Conservation (phyloP, 2,113 vertebrate species). For the Prietella phreatophila region DNA sequence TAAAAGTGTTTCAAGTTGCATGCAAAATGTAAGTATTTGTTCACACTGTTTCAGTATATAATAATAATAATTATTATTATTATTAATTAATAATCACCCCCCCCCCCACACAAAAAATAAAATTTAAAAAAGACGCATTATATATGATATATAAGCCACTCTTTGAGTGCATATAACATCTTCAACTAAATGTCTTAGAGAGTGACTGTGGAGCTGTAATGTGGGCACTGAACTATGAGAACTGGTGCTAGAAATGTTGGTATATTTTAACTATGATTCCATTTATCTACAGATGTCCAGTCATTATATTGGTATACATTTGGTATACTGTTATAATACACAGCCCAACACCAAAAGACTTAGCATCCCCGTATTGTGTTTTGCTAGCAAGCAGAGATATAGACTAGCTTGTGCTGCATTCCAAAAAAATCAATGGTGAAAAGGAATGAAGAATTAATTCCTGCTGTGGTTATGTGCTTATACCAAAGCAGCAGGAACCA, state of each 20-base stretch:
- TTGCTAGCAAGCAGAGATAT: background rate
- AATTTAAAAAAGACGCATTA: background rate
- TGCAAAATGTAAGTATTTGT: background rate
- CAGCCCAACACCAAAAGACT: background rate
- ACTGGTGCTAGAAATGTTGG: background rate
- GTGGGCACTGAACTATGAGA: background rate
- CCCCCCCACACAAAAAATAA: too few relatives aligned
- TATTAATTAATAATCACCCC: too few relatives aligned
- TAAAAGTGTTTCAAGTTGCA: background rate
- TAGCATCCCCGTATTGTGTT: background rate
- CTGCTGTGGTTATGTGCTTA: background rate
- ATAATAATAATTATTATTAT: background rate
- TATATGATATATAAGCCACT: background rate
- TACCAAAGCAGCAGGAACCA: background rate
- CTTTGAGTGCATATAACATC: background rate
- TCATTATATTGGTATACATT: background rate
- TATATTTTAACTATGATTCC: background rate
- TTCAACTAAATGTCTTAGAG: background rate
- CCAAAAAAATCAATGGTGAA: background rate
- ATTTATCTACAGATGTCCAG: background rate
- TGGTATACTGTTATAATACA: background rate
- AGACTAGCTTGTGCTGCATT: background rate
- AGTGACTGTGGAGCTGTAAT: background rate
- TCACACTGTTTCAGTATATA: background rate
- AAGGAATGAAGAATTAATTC: constrained; percentile 10